Base-by-base conservation (phyloP, 1,140 invertebrate species). In the Magallana gigas region DNA sequence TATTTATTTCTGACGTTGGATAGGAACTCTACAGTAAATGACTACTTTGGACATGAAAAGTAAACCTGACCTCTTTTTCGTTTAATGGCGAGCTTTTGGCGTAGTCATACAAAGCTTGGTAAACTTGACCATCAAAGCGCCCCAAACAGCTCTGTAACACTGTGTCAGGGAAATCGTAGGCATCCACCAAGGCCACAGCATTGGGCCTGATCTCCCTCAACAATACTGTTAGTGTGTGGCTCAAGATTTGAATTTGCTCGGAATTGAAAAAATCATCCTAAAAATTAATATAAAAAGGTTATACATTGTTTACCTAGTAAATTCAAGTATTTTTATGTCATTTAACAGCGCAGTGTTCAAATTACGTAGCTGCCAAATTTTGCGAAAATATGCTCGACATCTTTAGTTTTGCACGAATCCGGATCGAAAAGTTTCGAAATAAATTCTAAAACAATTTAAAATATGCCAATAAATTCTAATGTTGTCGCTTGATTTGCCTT, bases 91-190 rank as follows among this genome's bases (percentile, higher is more conserved):
- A 98, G 92, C 97, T 97, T 92, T 97, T 96, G 0, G 98, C 97
- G 92, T 97, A 98, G 81, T 97, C 96, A 92, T 97, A 98, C 8
- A 99, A 95, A 86, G 97, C 96, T 92, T 98, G 96, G 94, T 99
- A 99, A 1, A 98, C 98, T 89, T 97, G 96, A 3, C 98, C 98
- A 94, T 99, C 98, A 92, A 97, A 98, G 9, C 97, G 96, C 1
- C 98, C 98, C 1, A 99, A 94, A 0, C 97, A 96, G 12, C 98
- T 99, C 29, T 96, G 95, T 11, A 99, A 94, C 62, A 98, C 96
- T 90, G 97, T 96, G 94, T 99, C 98, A 57, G 96, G 95, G 71
- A 98, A 96, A 94, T 98, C 98, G 92, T 99, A 99, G 7, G 97
- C 96, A 94, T 99, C 98, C 0, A 99, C 98, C 9, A 99, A 95